Percentiles rank a stretch among this genome's conserved stretches.
phyloP scores from a whole-genome alignment of 2,888 invertebrate genomes.

The Craniophora ligustri region DNA sequence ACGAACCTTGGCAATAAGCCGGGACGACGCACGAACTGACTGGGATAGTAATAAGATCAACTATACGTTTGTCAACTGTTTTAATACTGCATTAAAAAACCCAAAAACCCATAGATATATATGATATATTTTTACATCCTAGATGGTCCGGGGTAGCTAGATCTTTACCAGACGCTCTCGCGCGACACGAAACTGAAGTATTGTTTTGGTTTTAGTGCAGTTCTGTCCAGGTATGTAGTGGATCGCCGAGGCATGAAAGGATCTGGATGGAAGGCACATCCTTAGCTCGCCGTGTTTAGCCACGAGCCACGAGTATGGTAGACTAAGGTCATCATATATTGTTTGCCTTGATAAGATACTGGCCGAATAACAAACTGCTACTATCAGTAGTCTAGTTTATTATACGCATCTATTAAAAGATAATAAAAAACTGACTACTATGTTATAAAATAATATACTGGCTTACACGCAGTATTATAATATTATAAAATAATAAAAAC shows the following conservation, averaged over 20 bases:
- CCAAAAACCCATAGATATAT: too few relatives aligned
- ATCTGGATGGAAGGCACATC: too few relatives aligned
- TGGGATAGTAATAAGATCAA: neutral
- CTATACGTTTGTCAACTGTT: neutral
- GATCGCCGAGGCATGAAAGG: too few relatives aligned
- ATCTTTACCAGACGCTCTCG: too few relatives aligned
- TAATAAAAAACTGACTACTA: conserved; percentile 33
- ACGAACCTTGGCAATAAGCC: conserved; percentile 6
- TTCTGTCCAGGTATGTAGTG: too few relatives aligned
- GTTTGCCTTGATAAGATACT: conserved; percentile 35
- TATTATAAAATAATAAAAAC: conserved; percentile 2
- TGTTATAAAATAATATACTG: conserved; percentile 31
- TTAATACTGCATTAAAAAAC: neutral
- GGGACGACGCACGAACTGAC: neutral
- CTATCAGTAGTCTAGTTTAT: conserved; percentile 48
- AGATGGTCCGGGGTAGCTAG: too few relatives aligned
- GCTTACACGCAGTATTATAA: conserved; percentile 9
- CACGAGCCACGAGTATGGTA: too few relatives aligned
- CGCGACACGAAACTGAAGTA: too few relatives aligned
- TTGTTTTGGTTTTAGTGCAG: too few relatives aligned
- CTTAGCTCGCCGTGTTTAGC: too few relatives aligned
- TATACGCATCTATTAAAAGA: conserved; percentile 24
- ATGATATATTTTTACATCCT: too few relatives aligned
- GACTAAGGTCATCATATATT: conserved; percentile 25
- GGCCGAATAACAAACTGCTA: conserved; percentile 23